phyloP scores from a whole-genome alignment of 2,888 invertebrate species.

The Dermolepida albohirtum region DNA sequence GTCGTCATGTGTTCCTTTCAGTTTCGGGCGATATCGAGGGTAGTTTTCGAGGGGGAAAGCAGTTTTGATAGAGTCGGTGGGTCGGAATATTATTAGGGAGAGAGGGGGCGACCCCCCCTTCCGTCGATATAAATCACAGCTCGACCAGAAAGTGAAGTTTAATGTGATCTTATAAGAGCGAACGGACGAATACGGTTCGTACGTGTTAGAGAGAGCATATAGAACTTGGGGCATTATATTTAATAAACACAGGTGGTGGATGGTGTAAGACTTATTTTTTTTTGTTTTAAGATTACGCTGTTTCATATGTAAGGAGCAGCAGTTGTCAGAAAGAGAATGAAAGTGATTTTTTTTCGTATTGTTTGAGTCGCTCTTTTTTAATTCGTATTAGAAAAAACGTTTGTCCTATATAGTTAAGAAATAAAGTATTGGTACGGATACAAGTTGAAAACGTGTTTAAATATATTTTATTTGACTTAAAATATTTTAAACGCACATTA shows the following conservation, averaged over 20 bases:
- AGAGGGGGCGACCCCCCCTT: neutral
- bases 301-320: too few relatives aligned
- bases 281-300: too few relatives aligned
- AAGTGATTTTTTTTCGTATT: too few relatives aligned
- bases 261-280: slow-evolving; percentile 3
- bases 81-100: neutral
- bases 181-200: neutral
- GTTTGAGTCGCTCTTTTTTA: too few relatives aligned
- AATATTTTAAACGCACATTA: too few relatives aligned
- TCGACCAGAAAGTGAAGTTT: slow-evolving; percentile 5
- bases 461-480: too few relatives aligned
- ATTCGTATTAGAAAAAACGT: too few relatives aligned
- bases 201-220: neutral
- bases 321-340: too few relatives aligned
- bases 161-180: neutral
- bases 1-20: slow-evolving; percentile 33
- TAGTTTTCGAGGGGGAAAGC: slow-evolving; percentile 14
- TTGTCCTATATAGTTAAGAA: too few relatives aligned
- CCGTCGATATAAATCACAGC: slow-evolving; percentile 14
- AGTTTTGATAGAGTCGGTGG: slow-evolving; percentile 16
- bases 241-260: slow-evolving; percentile 17
- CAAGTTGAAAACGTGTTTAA: too few relatives aligned
- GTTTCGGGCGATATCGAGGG: neutral
- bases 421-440: too few relatives aligned
- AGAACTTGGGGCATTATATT: neutral